Base-by-base conservation (phyloP, 2,797 vertebrate genomes). In the Enteromius treurensis region DNA sequence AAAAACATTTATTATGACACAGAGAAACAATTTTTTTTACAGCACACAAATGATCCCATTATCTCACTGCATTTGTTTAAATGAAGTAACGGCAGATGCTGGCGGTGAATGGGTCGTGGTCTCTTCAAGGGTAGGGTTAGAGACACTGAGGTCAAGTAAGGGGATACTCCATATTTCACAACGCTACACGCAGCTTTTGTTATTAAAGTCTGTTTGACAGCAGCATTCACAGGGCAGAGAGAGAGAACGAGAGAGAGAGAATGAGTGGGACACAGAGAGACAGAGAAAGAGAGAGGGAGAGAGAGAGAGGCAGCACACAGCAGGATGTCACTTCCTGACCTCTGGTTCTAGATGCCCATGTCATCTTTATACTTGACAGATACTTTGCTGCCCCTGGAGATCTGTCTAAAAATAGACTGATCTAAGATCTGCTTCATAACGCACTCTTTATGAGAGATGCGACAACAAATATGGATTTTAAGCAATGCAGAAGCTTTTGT, bases 341-440 rank as follows among this genome's bases (percentile, higher is more conserved):
- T 89, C 90, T 84, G 86, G 90, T 88, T 85, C 83, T 81, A 86
- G 74, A 88, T 86, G 88, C 85, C 86, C 87, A 87, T 89, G 91
- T 90, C 90, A 91, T 90, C 87, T 88, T 87, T 81, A 82, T 87
- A 88, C 85, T 90, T 92, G 92, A 85, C 89, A 87, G 88, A 90
- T 90, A 88, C 84, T 85, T 83, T 60, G 49, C 84, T 81, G 88
- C 89, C 89, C 2, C 87, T 76, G 84, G 89, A 87, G 85, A 92
- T 88, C 83, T 82, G 71, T 86, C 88, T 92, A 91, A 88, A 91
- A 89, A 90, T 88, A 92, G 88, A 87, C 42, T 49, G 75, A 76
- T 80, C 88, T 86, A 68, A 77, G 82, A 89, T 37, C 74, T 58
- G 37, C 47, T 73, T 79, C 79, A 82, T 45, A 82, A 88, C 80